Percentiles rank a stretch among this genome's conserved stretches.
Evolutionary conservation across 2,888 invertebrate genomes (phyloP).

Genomic region (Pristionchus maxplancki): DNA sequence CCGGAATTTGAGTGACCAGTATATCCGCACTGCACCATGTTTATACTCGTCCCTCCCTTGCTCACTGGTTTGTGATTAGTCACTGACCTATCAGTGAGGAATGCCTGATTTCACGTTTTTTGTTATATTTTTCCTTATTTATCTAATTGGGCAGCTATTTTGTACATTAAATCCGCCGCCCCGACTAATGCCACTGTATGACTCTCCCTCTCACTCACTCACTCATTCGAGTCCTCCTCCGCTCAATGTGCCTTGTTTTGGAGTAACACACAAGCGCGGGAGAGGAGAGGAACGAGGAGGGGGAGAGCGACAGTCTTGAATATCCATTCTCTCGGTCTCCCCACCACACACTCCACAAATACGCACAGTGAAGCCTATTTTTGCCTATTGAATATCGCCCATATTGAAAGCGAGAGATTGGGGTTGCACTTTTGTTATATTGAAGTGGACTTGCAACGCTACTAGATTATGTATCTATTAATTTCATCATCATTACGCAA

Average conservation of each 20-base stretch:
- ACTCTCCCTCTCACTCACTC: neutral
- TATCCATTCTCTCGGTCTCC: neutral
- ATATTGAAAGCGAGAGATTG: neutral
- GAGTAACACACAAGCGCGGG: neutral
- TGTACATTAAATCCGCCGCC: neutral
- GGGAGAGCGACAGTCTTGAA: conserved; percentile 5
- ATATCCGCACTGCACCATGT: neutral
- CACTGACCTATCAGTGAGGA: neutral
- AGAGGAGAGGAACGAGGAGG: neutral
- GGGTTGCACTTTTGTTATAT: neutral
- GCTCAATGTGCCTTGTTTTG: conserved; percentile 37
- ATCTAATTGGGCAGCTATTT: neutral
- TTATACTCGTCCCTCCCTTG: neutral
- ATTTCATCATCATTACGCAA: neutral
- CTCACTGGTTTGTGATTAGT: neutral
- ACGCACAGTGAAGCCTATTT: neutral
- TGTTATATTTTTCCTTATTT: neutral
- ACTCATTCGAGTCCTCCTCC: neutral
- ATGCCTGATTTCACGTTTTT: neutral
- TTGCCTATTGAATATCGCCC: neutral
- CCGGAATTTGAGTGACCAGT: neutral
- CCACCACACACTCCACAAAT: neutral
- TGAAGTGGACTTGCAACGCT: no score
- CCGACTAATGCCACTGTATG: conserved; percentile 18
- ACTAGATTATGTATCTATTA: no score